A percentile compares a stretch with the other conserved stretches of the same genome.
Evolutionary conservation across 2,797 vertebrate genomes (phyloP).

Genomic region (Picus viridis): DNA sequence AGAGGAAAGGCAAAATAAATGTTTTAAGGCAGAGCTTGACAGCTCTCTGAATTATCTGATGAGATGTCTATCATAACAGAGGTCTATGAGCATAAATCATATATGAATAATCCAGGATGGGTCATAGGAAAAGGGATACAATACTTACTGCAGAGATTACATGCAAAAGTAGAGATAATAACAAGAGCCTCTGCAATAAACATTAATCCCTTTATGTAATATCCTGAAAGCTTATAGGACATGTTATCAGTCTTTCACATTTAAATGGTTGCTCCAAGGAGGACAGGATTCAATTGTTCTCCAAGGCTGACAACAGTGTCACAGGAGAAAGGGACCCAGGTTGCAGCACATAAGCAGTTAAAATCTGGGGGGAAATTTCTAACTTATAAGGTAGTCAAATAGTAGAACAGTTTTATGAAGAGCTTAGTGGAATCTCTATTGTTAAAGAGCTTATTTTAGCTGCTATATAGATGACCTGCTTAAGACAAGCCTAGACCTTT

Average conservation of each 20-base stretch:
- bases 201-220: neutral
- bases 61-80: neutral
- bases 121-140: constrained; percentile 1
- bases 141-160: neutral
- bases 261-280: neutral
- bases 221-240: neutral
- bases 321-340: neutral
- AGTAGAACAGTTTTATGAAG: neutral
- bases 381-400: neutral
- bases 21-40: neutral
- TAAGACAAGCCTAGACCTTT: neutral
- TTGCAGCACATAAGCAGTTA: neutral
- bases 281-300: neutral
- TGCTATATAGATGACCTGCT: neutral
- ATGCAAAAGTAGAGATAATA: neutral
- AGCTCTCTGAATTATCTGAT: neutral
- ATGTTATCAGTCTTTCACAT: neutral
- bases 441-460: neutral
- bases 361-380: neutral
- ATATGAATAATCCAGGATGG: neutral
- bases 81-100: constrained; percentile 3
- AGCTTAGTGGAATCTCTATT: neutral
- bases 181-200: neutral
- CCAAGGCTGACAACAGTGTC: neutral
- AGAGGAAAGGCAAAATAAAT: constrained; percentile 6